Percentiles rank a stretch among this genome's conserved stretches.
Conservation (phyloP, 1,140 invertebrate genomes). For the Neodiprion pinetum region DNA sequence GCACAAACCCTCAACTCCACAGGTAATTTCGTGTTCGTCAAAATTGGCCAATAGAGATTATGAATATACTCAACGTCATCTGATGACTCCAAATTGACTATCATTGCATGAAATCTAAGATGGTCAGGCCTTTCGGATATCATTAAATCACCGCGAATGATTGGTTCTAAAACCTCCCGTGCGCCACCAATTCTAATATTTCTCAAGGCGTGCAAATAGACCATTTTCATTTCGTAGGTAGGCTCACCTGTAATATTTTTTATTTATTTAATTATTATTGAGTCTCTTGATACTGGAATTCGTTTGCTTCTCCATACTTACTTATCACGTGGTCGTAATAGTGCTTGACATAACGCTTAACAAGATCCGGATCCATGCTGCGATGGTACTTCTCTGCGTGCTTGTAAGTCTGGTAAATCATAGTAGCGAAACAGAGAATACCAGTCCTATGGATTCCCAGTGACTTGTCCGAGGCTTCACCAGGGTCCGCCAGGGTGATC, state of each 20-base stretch:
- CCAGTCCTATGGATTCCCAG: slow-evolving; percentile 42
- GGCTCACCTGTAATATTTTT: slow-evolving; percentile 32
- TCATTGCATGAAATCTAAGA: slow-evolving; percentile 50
- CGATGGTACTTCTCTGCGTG: slow-evolving; percentile 18
- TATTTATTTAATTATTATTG: not conserved
- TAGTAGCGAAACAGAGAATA: slow-evolving; percentile 50
- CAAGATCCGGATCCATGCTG: not conserved
- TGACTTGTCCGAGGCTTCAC: slow-evolving; percentile 14
- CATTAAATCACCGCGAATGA: slow-evolving; percentile 35
- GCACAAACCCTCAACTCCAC: slow-evolving; percentile 49
- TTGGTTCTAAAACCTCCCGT: slow-evolving; percentile 37
- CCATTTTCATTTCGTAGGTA: slow-evolving; percentile 39
- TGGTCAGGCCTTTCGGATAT: slow-evolving; percentile 36
- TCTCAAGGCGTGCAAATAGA: slow-evolving; percentile 46
- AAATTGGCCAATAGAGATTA: slow-evolving; percentile 55
- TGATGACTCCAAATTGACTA: slow-evolving; percentile 37
- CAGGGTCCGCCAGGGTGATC: slow-evolving; percentile 31
- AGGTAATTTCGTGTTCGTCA: slow-evolving; percentile 44
- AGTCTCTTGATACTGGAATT: slow-evolving; percentile 14
- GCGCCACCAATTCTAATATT: slow-evolving; percentile 41
- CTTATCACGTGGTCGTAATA: slow-evolving; percentile 41
- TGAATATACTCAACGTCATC: slow-evolving; percentile 38
- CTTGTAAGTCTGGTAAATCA: slow-evolving; percentile 50
- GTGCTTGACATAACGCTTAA: slow-evolving; percentile 34
- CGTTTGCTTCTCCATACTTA: slow-evolving; percentile 26